These are phyloP conservation scores for Cyprinodon tularosa DNA, from an alignment of 2,113 vertebrate genomes.

Conservation along the genomic window DNA sequence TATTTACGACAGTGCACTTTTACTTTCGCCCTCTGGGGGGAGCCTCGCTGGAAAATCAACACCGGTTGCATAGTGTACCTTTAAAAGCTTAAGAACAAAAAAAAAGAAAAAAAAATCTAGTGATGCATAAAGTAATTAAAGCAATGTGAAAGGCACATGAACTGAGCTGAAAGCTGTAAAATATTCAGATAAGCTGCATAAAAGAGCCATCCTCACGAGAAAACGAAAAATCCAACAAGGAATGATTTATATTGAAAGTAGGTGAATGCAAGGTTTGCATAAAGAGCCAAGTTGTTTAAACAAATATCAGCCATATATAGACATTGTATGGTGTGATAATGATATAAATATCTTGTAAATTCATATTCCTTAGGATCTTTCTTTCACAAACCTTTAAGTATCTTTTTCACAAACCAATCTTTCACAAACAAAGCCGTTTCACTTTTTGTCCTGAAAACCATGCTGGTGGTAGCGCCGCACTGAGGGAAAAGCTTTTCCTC, in stretches of 20 bases:
- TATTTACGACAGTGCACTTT: too few species aligned
- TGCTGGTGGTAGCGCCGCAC: too few species aligned
- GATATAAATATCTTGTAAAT: background rate
- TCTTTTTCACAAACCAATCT: too few species aligned
- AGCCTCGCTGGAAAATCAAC: too few species aligned
- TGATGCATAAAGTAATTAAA: background rate
- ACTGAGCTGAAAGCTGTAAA: background rate
- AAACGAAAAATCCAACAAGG: background rate
- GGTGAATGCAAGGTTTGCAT: background rate
- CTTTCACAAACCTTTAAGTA: background rate
- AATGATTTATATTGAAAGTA: background rate
- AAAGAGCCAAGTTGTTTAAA: background rate
- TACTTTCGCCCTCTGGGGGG: too few species aligned
- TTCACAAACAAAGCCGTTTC: too few species aligned
- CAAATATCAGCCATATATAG: background rate
- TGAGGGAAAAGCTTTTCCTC: too few species aligned
- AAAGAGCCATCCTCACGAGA: background rate
- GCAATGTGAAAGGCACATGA: background rate
- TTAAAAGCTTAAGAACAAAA: too few species aligned
- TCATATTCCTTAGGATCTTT: background rate
- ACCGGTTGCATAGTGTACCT: too few species aligned
- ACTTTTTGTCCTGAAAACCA: too few species aligned
- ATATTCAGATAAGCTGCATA: background rate
- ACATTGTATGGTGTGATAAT: background rate
- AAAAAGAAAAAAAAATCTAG: background rate